These are phyloP conservation scores for Suncus etruscus DNA, from an alignment of 2,113 vertebrate species.

Conservation along the genomic window DNA sequence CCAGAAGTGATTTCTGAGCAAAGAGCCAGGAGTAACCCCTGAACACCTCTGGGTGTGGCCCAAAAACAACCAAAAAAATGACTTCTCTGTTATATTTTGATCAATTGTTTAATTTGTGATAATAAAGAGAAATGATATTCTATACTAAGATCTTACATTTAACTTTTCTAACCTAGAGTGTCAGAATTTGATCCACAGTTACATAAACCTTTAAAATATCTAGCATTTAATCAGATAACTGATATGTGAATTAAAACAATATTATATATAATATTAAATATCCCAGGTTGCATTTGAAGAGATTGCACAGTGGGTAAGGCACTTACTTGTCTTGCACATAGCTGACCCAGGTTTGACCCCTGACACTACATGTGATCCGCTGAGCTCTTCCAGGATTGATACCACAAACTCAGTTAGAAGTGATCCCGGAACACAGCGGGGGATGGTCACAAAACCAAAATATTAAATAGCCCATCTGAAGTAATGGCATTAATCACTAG, in stretches of 20 bases:
- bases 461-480: neutral
- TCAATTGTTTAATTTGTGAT: slow-evolving; percentile 34
- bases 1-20: too few relatives aligned
- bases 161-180: slow-evolving; percentile 9
- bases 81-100: slow-evolving; percentile 19
- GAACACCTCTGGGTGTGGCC: too few relatives aligned
- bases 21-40: too few relatives aligned
- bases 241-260: slow-evolving; percentile 20
- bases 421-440: too few relatives aligned
- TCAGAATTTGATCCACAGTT: slow-evolving; percentile 58
- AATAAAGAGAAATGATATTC: neutral
- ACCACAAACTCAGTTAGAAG: too few relatives aligned
- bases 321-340: too few relatives aligned
- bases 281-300: neutral
- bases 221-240: slow-evolving; percentile 49
- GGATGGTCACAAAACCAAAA: too few relatives aligned
- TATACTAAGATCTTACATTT: slow-evolving; percentile 46
- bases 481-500: neutral
- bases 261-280: neutral
- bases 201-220: slow-evolving; percentile 58
- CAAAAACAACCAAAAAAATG: too few relatives aligned
- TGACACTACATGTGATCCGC: too few relatives aligned
- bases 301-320: too few relatives aligned
- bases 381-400: too few relatives aligned
- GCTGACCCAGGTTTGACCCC: too few relatives aligned